Percentiles rank a stretch among this genome's conserved stretches.
Evolutionary conservation across 64 coral and sea anemone species (phyloP).

Genomic region (Anthopleura sola): DNA sequence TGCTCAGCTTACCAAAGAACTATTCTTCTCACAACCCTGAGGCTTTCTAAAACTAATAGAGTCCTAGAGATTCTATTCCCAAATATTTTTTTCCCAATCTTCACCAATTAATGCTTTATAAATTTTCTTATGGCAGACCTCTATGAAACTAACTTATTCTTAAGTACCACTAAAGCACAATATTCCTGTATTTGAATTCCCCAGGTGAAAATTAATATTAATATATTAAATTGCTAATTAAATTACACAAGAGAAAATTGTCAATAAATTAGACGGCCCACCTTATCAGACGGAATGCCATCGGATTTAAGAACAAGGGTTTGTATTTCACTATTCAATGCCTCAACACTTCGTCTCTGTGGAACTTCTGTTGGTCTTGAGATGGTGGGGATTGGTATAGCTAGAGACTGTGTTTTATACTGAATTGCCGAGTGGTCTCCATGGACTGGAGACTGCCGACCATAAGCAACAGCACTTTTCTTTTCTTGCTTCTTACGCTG

Average conservation of each 20-base stretch:
- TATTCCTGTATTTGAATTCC: not conserved
- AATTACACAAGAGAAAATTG: not conserved
- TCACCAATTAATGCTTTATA: not conserved
- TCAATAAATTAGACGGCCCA: not conserved
- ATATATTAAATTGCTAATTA: not conserved
- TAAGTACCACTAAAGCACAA: not conserved
- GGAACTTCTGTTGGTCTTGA: constrained; percentile 50
- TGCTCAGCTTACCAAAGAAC: not conserved
- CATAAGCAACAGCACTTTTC: constrained; percentile 63
- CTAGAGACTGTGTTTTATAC: constrained; percentile 62
- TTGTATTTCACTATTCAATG: constrained; percentile 84
- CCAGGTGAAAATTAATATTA: not conserved
- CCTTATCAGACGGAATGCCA: constrained; percentile 29
- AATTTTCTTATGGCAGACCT: not conserved
- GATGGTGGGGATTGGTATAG: constrained; percentile 84
- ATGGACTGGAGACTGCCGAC: constrained; percentile 84
- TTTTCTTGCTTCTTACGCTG: constrained; percentile 87
- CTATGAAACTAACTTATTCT: not conserved
- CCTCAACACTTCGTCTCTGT: constrained; percentile 78
- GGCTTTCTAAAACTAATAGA: not conserved
- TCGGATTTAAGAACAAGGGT: constrained; percentile 62
- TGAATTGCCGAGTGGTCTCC: constrained; percentile 85
- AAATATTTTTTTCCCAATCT: not conserved
- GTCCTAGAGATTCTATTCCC: not conserved
- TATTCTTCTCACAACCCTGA: not conserved